Evolutionary conservation across 1,140 invertebrate genomes (phyloP), one percentile per base, ranked within the genome.

Genomic region (Panonychus citri): DNA sequence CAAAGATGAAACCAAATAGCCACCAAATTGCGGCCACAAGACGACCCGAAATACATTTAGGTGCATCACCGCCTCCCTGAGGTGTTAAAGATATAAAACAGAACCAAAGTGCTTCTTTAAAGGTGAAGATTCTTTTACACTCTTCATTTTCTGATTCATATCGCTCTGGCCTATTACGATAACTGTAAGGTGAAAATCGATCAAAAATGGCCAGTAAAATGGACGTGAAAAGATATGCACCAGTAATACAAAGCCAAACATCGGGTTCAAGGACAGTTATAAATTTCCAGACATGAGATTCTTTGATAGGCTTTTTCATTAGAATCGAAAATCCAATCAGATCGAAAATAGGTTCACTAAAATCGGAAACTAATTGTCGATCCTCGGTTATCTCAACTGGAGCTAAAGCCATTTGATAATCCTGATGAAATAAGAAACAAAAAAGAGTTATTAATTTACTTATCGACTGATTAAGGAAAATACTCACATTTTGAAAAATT

Each of bases 71-170:
- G 3, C 88, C 87, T 0, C 87, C 77, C 15, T 55, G 54, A 0
- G 89, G 89, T 0, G 90, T 96, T 7, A 96, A 67, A 1, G 89
- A 95, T 24, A 90, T 96, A 87, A 96, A 94, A 65, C 91, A 96
- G 68, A 96, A 97, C 91, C 93, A 96, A 0, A 96, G 73, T 65
- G 88, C 91, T 70, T 96, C 91, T 65, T 94, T 55, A 8, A 96
- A 70, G 21, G 82, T 90, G 63, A 98, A 98, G 64, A 56, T 50
- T 37, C 48, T 21, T 15, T 50, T 50, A 39, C n/a, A 37, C 24
- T 24, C 21, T 25, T 50, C 43, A 21, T 50, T 43, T 25, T 55
- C 54, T 46, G 43, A 7, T 10, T 50, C 37, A 39, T 50, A 30
- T 56, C 50, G 30, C 34, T 50, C 30, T 3, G 28, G 27, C 15